Evolutionary conservation across 2,888 invertebrate genomes (phyloP), one percentile per base, ranked within the genome.

Genomic region (Sphinx pinastri): DNA sequence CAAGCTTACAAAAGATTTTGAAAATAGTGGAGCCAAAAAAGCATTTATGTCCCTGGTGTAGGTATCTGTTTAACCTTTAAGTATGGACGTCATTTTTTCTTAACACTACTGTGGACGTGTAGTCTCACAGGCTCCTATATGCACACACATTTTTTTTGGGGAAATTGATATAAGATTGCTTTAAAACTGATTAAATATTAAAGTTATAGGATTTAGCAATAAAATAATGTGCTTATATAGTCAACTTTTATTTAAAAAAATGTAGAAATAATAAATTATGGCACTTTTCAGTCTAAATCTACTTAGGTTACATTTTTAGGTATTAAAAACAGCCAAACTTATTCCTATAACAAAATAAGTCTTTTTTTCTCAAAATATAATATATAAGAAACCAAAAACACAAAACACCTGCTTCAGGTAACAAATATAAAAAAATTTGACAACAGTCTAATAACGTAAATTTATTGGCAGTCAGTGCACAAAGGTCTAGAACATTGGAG

Each of bases 401-500:
- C 45, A 60, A 60, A 60, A 60, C 14, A 60, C 60, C 45, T 60
- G 12, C 38, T 60, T 60, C 45, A 60, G 60, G 60, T 60, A 38
- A 58, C 58, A 13, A 68, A 70, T 57, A 67, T 51, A 67, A 67
- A 38, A 70, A 68, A 68, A 25, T 14, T n/a, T n/a, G 60, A 71
- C 68, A 71, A 10, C 54, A 69, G 63, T 71, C 63, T 52, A 52
- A 60, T 68, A 68, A 63, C 59, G 60, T 25, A 16, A 70, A 70
- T 49, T 70, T 67, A 67, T 70, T 70, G 58, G 54, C 70, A 70
- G 58, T 70, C 57, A 55, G 52, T 59, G 60, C 67, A 67, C 63
- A 68, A 70, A 68, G 70, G 68, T 51, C 68, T 49, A 68, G 67
- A 68, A 70, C 59, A 68, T 70, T 70, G 68, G n/a, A 68, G 68